Conservation (phyloP, 1,140 invertebrate species). For the Caenorhabditis remanei region DNA sequence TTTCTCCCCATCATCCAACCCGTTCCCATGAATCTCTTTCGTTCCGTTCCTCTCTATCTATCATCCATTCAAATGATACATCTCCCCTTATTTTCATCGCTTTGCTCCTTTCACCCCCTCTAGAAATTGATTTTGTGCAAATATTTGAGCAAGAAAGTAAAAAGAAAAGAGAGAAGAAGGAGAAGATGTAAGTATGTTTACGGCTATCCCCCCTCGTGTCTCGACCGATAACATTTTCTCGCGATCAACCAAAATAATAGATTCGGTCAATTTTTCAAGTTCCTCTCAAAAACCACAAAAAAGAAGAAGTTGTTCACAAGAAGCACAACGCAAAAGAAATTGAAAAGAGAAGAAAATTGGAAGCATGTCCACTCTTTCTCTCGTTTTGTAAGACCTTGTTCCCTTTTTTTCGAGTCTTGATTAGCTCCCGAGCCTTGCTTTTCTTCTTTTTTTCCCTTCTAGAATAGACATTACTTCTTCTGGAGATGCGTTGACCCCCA, state of each 20-base stretch:
- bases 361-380: too few species aligned
- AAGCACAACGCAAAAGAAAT: too few species aligned
- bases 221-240: constrained; percentile 1
- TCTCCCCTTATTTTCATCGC: background rate
- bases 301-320: too few species aligned
- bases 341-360: too few species aligned
- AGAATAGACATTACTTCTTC: too few species aligned
- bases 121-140: constrained; percentile 47
- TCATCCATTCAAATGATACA: background rate
- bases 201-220: background rate
- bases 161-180: background rate
- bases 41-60: background rate
- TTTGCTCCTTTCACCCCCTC: background rate
- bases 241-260: background rate
- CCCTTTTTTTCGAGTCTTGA: too few species aligned
- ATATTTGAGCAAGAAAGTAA: constrained; percentile 46
- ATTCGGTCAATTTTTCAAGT: background rate
- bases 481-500: too few species aligned
- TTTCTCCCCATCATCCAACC: too few species aligned
- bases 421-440: too few species aligned
- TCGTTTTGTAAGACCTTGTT: too few species aligned
- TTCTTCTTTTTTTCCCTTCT: too few species aligned
- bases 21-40: background rate
- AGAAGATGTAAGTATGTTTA: constrained; percentile 33
- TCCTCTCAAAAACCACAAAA: background rate